phyloP scores from a whole-genome alignment of 2,888 invertebrate genomes.

The Bellardia pandia region DNA sequence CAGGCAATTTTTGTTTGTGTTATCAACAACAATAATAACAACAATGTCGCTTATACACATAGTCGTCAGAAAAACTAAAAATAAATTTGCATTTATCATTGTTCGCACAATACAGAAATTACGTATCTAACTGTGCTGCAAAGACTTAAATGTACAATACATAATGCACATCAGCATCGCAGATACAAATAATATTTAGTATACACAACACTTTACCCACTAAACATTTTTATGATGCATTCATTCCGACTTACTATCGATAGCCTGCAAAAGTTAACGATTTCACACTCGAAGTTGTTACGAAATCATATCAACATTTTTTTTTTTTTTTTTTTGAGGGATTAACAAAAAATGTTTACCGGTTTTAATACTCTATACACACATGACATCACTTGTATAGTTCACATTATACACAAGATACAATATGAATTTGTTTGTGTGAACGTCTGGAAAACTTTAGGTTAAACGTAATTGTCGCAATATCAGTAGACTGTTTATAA shows the following conservation, averaged over 20 bases:
- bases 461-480: slow-evolving; percentile 56
- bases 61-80: background rate
- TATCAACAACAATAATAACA: slow-evolving; percentile 32
- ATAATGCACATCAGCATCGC: background rate
- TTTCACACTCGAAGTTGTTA: no score
- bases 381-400: background rate
- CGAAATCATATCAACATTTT: no score
- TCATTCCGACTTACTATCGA: no score
- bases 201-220: background rate
- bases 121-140: slow-evolving; percentile 17
- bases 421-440: background rate
- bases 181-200: background rate
- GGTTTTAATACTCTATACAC: background rate
- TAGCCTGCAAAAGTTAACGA: no score
- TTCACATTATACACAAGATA: background rate
- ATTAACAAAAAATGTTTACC: no score
- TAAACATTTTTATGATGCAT: no score
- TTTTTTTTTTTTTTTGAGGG: no score
- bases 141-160: slow-evolving; percentile 12
- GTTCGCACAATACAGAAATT: slow-evolving; percentile 54
- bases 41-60: slow-evolving; percentile 4
- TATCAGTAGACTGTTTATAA: slow-evolving; percentile 49
- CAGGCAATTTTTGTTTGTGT: background rate
- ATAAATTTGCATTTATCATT: slow-evolving; percentile 70
- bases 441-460: slow-evolving; percentile 23